Percentiles rank a stretch among this genome's conserved stretches.
phyloP scores from a whole-genome alignment of 1,140 invertebrate species.

The Idris sp. region DNA sequence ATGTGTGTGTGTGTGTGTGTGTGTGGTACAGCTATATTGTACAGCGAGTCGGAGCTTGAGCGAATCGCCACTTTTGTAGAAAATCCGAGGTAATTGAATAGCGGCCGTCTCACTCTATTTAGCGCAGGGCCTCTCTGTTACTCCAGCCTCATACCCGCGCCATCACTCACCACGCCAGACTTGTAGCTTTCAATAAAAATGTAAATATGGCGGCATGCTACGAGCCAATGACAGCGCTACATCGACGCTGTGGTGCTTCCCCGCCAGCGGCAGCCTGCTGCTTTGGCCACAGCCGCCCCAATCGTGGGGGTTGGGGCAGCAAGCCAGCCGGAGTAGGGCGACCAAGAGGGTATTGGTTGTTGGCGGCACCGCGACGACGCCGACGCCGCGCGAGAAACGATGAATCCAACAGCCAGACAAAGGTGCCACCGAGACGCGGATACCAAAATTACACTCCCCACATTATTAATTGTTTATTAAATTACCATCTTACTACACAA shows the following conservation, averaged over 20 bases:
- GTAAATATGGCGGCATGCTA: slow-evolving; percentile 78
- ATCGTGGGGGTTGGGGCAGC: slow-evolving; percentile 31
- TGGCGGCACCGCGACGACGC: slow-evolving; percentile 42
- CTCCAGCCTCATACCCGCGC: slow-evolving; percentile 63
- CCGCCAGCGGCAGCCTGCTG: no score
- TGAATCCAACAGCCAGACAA: slow-evolving; percentile 44
- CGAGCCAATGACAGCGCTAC: slow-evolving; percentile 78
- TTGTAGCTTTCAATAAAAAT: slow-evolving; percentile 79
- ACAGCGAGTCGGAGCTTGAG: no score
- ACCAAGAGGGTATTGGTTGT: slow-evolving; percentile 45
- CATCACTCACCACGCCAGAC: slow-evolving; percentile 75
- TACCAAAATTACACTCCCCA: no score
- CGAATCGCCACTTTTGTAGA: slow-evolving; percentile 73
- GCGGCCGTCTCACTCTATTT: slow-evolving; percentile 40
- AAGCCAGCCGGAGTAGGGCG: slow-evolving; percentile 16
- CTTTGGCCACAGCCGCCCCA: slow-evolving; percentile 6
- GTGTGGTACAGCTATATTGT: no score
- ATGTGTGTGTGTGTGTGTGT: no score
- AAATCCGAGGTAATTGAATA: slow-evolving; percentile 79
- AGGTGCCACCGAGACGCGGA: slow-evolving; percentile 30
- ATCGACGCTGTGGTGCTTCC: slow-evolving; percentile 67
- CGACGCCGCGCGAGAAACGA: slow-evolving; percentile 28
- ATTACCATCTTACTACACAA: no score
- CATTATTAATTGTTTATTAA: no score
- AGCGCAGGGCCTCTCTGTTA: slow-evolving; percentile 32